A percentile compares a stretch with the other conserved stretches of the same genome.
Conservation (phyloP, 1,140 invertebrate species). For the Brachionus rotundiformis region DNA sequence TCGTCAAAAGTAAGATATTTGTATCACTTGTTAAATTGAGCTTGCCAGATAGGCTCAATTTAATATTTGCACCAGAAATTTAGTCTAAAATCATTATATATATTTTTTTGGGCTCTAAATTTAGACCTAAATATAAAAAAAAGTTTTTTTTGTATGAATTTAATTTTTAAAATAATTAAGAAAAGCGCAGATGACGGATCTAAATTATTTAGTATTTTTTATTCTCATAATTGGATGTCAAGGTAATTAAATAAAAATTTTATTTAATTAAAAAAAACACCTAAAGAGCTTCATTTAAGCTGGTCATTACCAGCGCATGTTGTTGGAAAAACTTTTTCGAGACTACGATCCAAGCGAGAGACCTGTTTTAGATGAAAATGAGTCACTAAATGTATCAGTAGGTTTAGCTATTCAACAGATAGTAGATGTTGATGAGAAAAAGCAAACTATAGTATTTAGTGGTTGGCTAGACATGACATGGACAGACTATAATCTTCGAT, state of each 20-base stretch:
- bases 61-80: neutral
- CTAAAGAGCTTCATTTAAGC: neutral
- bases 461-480: conserved; percentile 49
- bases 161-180: neutral
- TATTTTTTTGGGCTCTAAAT: neutral
- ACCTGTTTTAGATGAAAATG: conserved; percentile 40
- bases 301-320: conserved; percentile 10
- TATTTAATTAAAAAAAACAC: neutral
- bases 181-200: neutral
- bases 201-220: neutral
- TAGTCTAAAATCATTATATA: neutral
- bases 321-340: conserved; percentile 42
- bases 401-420: conserved; percentile 47
- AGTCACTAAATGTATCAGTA: conserved; percentile 40
- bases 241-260: neutral
- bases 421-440: conserved; percentile 51
- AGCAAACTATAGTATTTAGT: conserved; percentile 30
- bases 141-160: neutral
- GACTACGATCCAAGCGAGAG: conserved; percentile 43
- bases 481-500: conserved; percentile 36
- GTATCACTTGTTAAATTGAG: neutral
- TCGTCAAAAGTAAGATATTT: neutral
- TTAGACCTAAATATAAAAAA: neutral
- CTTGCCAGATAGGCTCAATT: neutral
- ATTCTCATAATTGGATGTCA: neutral